Evolutionary conservation across 2,797 vertebrate genomes (phyloP), one percentile per base, ranked within the genome.

Genomic region (Glyptemys insculpta): DNA sequence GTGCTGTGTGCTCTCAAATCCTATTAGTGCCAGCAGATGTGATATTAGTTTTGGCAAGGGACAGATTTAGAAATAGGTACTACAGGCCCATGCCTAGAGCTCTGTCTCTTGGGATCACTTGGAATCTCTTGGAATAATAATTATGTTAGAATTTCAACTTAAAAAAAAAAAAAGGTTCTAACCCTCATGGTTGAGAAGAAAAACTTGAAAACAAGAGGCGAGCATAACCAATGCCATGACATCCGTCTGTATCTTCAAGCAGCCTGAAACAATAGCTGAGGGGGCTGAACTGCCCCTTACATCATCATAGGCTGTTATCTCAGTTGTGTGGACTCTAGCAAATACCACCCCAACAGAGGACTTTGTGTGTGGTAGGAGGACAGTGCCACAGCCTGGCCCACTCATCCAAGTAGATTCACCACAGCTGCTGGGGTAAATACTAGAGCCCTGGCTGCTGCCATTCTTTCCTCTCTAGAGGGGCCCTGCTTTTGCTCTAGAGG

Each of bases 21-120:
- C 37, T 29, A 10, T 44, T 37, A 53, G 53, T 53, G 41, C 23
- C 27, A 29, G 8, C 19, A 5, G 34, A 15, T 10, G 86, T 81
- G 34, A 47, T 85, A 47, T 4, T 82, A 1, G 31, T 86, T 82
- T n/a, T 62, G n/a, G 10, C 34, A 78, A 56, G 0, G 0, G 8
- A 85, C 11, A 68, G 49, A 74, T 82, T 54, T 9, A 78, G 68
- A 5, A 82, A 0, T 37, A 85, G 79, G 3, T 65, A 65, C 3
- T 52, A 16, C 1, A 50, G 72, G 79, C 41, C 34, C 27, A 76
- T 37, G n/a, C 65, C 65, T 68, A 37, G 65, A 68, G 16, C 16
- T 68, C n/a, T 68, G 9, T 19, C 72, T 47, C 72, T 29, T 47
- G 41, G 41, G 27, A 25, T 41, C 6, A 41, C 25, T 44, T 44